Evolutionary conservation across 37 sponge, comb jelly and placozoan species (phyloP).

Genomic region (Chondrilla cf. caribensis): DNA sequence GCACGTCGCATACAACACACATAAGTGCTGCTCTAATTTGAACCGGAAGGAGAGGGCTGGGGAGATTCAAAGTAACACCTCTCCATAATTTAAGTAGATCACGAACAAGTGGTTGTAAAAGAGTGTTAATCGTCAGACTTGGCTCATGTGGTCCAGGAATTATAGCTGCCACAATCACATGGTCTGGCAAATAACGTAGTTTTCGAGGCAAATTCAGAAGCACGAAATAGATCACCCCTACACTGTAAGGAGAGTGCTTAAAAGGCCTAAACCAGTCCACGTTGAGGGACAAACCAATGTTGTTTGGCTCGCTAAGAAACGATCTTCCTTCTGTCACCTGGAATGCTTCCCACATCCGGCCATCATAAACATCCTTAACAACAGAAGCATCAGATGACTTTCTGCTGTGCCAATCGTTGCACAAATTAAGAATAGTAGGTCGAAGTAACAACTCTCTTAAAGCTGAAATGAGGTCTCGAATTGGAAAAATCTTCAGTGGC

Average conservation of each 20-base stretch:
- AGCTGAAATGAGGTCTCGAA: conserved; percentile 15
- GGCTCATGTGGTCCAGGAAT: conserved; percentile 64
- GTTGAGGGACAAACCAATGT: conserved; percentile 37
- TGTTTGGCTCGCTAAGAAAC: conserved; percentile 18
- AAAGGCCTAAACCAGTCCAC: conserved; percentile 45
- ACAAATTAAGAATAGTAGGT: conserved; percentile 27
- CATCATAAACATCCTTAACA: conserved; percentile 46
- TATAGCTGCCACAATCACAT: conserved; percentile 33
- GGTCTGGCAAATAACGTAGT: conserved; percentile 25
- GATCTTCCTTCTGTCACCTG: background rate
- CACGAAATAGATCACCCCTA: conserved; percentile 9
- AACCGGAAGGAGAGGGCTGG: background rate
- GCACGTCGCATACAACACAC: background rate
- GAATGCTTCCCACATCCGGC: conserved; percentile 40
- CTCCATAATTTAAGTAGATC: conserved; percentile 32
- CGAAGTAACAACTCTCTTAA: conserved; percentile 3
- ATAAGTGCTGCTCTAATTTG: background rate
- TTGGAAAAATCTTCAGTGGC: conserved; percentile 23
- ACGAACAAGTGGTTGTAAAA: conserved; percentile 33
- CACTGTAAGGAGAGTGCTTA: conserved; percentile 23
- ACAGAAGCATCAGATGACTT: background rate
- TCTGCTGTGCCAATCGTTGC: conserved; percentile 37
- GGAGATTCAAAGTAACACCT: background rate
- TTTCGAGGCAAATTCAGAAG: conserved; percentile 32
- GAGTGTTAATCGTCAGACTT: conserved; percentile 18